Conservation (phyloP, 2,888 invertebrate species). For the Bugulina stolonifera region DNA sequence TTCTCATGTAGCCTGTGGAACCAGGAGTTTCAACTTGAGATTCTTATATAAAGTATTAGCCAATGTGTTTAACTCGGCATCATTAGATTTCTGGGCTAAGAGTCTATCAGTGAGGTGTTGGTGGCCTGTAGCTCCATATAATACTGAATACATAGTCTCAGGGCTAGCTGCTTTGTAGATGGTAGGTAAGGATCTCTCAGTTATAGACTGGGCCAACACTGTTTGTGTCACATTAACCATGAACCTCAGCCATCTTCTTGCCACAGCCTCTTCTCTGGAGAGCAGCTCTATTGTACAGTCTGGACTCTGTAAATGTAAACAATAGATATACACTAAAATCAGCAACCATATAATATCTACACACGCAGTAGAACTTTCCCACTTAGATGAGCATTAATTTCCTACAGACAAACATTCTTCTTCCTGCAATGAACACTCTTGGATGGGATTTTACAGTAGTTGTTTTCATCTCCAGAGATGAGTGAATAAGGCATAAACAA, state of each 20-base stretch:
- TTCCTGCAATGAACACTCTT: too few relatives aligned
- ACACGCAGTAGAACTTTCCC: too few relatives aligned
- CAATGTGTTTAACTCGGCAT: background rate
- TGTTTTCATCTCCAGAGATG: too few relatives aligned
- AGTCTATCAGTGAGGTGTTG: constrained; percentile 31
- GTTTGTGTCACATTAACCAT: constrained; percentile 56
- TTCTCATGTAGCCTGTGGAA: too few relatives aligned
- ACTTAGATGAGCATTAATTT: too few relatives aligned
- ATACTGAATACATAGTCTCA: constrained; percentile 55
- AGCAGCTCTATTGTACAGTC: constrained; percentile 55
- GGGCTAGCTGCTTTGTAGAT: constrained; percentile 58
- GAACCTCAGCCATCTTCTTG: constrained; percentile 57
- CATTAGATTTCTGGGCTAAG: background rate
- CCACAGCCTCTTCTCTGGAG: constrained; percentile 52
- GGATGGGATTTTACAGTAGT: too few relatives aligned
- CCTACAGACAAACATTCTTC: too few relatives aligned
- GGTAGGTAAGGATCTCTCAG: constrained; percentile 55
- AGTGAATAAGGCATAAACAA: too few relatives aligned
- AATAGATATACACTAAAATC: too few relatives aligned
- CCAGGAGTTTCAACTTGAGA: background rate
- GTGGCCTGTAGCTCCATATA: constrained; percentile 37
- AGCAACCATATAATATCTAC: too few relatives aligned
- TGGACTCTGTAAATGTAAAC: constrained; percentile 54
- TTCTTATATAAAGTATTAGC: constrained; percentile 11
- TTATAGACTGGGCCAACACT: constrained; percentile 52